Conservation (phyloP, 2,888 invertebrate genomes). For the Antheraea assamensis region DNA sequence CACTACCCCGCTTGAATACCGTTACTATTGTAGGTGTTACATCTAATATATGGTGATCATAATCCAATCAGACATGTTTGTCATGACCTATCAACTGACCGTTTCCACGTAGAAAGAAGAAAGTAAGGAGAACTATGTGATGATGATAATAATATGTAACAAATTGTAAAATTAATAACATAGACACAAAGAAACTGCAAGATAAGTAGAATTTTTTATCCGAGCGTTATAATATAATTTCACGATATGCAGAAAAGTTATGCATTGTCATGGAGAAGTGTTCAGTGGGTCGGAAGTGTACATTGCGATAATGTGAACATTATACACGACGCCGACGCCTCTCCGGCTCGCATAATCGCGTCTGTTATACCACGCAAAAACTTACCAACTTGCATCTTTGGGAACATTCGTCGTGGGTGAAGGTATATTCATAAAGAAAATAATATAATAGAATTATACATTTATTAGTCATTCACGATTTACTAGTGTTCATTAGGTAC, state of each 20-base stretch:
- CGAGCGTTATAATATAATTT: constrained; percentile 23
- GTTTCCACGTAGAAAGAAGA: too few relatives aligned
- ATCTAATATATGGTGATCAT: too few relatives aligned
- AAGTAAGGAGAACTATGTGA: too few relatives aligned
- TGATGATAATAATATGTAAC: background rate
- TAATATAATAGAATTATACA: background rate
- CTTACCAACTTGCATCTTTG: constrained; percentile 72
- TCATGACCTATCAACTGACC: too few relatives aligned
- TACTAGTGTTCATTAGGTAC: background rate
- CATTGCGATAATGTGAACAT: constrained; percentile 77
- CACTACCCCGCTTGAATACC: too few relatives aligned
- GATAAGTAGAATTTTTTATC: background rate
- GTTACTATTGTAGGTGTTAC: too few relatives aligned
- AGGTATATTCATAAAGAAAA: constrained; percentile 38
- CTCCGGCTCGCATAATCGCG: constrained; percentile 74
- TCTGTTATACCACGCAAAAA: constrained; percentile 69
- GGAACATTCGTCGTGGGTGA: constrained; percentile 46
- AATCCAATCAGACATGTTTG: too few relatives aligned
- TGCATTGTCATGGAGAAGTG: constrained; percentile 33
- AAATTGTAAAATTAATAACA: background rate
- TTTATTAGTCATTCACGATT: background rate
- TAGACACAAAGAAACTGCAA: background rate
- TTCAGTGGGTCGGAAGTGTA: constrained; percentile 67
- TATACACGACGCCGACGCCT: constrained; percentile 68
- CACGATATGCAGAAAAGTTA: constrained; percentile 28